phyloP scores from a whole-genome alignment of 1,140 invertebrate genomes.

The Propsilocerus akamusi region DNA sequence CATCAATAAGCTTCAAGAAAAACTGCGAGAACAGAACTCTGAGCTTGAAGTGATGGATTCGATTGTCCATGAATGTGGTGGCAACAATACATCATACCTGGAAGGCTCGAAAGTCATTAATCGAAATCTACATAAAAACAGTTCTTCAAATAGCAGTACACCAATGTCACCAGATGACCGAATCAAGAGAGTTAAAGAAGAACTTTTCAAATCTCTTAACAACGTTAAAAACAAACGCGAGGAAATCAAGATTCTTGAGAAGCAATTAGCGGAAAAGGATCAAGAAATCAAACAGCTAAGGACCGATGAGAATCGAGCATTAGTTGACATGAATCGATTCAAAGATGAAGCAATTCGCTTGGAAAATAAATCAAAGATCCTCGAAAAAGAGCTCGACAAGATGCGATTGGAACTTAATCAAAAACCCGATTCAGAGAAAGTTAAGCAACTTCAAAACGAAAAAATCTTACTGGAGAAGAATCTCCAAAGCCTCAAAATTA shows the following conservation, averaged over 20 bases:
- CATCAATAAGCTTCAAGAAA: slow-evolving; percentile 12
- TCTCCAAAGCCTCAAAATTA: no score
- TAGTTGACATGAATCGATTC: slow-evolving; percentile 16
- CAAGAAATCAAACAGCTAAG: slow-evolving; percentile 12
- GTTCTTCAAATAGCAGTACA: slow-evolving; percentile 15
- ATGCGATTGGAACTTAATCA: background rate
- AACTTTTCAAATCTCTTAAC: slow-evolving; percentile 14
- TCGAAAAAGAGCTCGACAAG: slow-evolving; percentile 15
- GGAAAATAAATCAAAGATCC: slow-evolving; percentile 12
- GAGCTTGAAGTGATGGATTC: slow-evolving; percentile 19
- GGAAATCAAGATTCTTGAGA: slow-evolving; percentile 17
- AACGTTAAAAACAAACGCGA: slow-evolving; percentile 19
- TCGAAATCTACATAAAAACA: background rate
- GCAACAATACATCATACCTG: background rate
- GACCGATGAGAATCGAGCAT: slow-evolving; percentile 16
- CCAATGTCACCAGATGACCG: slow-evolving; percentile 15
- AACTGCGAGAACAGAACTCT: slow-evolving; percentile 13
- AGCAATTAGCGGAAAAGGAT: slow-evolving; percentile 15
- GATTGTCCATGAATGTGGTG: background rate
- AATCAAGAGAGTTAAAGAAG: slow-evolving; percentile 17
- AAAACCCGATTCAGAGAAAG: no score
- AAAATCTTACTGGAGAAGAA: slow-evolving; percentile 14
- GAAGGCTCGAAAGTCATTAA: background rate
- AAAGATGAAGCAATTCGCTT: slow-evolving; percentile 16
- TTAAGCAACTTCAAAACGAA: slow-evolving; percentile 5